A percentile compares a stretch with the other conserved stretches of the same genome.
Evolutionary conservation across 2,888 invertebrate genomes (phyloP).

Genomic region (Choristoneura rosaceana): DNA sequence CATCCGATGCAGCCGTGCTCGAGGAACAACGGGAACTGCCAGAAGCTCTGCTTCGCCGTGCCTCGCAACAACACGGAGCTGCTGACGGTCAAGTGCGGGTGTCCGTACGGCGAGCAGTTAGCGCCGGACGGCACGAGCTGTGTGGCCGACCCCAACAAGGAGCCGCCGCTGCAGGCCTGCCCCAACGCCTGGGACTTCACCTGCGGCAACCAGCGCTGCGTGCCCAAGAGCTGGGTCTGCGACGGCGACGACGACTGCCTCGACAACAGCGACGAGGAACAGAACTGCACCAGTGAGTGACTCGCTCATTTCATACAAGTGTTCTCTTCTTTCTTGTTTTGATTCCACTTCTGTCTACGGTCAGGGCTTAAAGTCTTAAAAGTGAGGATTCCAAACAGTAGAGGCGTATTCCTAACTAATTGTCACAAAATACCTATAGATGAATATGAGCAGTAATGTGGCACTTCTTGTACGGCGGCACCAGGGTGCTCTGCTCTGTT

Average conservation of each 20-base stretch:
- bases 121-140: slow-evolving; percentile 89
- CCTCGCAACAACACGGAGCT: slow-evolving; percentile 86
- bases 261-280: slow-evolving; percentile 97
- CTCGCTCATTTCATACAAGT: too few species aligned
- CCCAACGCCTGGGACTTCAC: slow-evolving; percentile 97
- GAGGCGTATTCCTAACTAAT: too few species aligned
- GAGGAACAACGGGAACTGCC: slow-evolving; percentile 94
- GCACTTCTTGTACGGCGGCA: too few species aligned
- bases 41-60: slow-evolving; percentile 97
- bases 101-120: slow-evolving; percentile 96
- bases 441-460: too few species aligned
- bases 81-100: slow-evolving; percentile 91
- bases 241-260: slow-evolving; percentile 98
- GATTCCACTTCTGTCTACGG: too few species aligned
- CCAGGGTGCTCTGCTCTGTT: too few species aligned
- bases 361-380: too few species aligned
- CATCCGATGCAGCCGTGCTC: slow-evolving; percentile 92
- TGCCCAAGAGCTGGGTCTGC: slow-evolving; percentile 97
- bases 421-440: too few species aligned
- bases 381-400: too few species aligned
- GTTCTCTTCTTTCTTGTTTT: too few species aligned
- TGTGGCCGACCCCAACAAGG: slow-evolving; percentile 91
- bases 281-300: slow-evolving; percentile 95
- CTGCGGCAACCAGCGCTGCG: slow-evolving; percentile 96
- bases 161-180: slow-evolving; percentile 95